These are phyloP conservation scores for Chloroclysta siterata DNA, from an alignment of 2,888 invertebrate species.

Conservation along the genomic window DNA sequence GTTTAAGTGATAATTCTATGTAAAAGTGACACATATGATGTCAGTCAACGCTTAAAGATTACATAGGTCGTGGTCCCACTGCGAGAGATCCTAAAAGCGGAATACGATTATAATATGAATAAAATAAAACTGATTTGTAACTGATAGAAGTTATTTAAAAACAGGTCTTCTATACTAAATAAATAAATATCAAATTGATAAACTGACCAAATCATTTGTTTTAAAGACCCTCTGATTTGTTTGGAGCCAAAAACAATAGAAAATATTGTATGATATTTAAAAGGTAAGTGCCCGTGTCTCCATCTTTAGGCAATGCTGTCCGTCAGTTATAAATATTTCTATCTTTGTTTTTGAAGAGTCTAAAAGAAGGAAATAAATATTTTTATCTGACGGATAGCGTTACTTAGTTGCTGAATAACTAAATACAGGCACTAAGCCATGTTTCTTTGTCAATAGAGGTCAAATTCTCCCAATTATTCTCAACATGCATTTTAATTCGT, in stretches of 20 bases:
- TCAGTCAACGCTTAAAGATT: conserved; percentile 75
- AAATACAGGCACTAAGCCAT: neutral
- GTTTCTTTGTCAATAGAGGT: neutral
- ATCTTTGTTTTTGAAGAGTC: too few relatives aligned
- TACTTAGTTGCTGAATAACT: too few relatives aligned
- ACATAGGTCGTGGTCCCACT: conserved; percentile 53
- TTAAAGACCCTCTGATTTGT: neutral
- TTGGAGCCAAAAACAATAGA: neutral
- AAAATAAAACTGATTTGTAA: neutral
- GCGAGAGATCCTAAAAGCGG: conserved; percentile 40
- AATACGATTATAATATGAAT: neutral
- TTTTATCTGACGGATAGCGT: too few relatives aligned
- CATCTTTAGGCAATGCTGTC: too few relatives aligned
- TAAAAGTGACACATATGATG: conserved; percentile 69
- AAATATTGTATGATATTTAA: neutral
- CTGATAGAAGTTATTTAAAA: neutral
- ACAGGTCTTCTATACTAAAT: too few relatives aligned
- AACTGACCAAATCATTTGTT: neutral
- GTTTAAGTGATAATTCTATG: conserved; percentile 54
- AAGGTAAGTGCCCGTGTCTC: too few relatives aligned
- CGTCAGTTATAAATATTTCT: too few relatives aligned
- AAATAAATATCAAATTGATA: too few relatives aligned
- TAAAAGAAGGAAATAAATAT: too few relatives aligned
- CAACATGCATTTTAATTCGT: neutral
- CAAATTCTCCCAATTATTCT: neutral